Percentiles rank a stretch among this genome's conserved stretches.
Evolutionary conservation across 1,140 invertebrate species (phyloP).

Genomic region (Lineus longissimus): DNA sequence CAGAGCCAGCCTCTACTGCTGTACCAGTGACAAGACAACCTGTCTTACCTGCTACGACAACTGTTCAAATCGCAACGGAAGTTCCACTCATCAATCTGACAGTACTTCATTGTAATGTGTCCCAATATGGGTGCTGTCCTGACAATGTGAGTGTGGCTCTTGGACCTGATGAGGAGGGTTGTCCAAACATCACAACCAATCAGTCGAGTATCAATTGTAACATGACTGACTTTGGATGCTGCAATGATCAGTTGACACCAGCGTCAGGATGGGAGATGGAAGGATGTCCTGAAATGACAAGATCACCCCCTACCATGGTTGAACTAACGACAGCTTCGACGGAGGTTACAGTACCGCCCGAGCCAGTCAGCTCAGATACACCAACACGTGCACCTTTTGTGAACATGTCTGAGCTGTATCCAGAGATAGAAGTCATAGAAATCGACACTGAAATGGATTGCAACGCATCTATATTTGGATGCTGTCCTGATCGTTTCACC

Average conservation of each 20-base stretch:
- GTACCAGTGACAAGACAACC: slow-evolving; percentile 72
- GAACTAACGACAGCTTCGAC: slow-evolving; percentile 38
- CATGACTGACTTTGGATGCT: slow-evolving; percentile 11
- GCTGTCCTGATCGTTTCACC: slow-evolving; percentile 49
- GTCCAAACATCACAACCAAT: slow-evolving; percentile 42
- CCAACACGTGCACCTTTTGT: too few species aligned
- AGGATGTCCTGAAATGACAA: slow-evolving; percentile 13
- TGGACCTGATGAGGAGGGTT: slow-evolving; percentile 77
- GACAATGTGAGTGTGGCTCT: slow-evolving; percentile 79
- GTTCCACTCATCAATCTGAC: not conserved
- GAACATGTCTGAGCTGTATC: too few species aligned
- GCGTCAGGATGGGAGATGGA: slow-evolving; percentile 40
- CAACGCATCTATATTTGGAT: slow-evolving; percentile 38
- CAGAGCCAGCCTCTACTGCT: slow-evolving; percentile 74
- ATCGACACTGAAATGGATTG: not conserved
- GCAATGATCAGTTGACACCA: slow-evolving; percentile 17
- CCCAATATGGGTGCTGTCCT: slow-evolving; percentile 88
- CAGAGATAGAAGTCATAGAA: too few species aligned
- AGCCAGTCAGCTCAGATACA: too few species aligned
- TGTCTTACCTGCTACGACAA: slow-evolving; percentile 49
- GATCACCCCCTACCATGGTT: slow-evolving; percentile 18
- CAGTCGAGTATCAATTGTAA: too few species aligned
- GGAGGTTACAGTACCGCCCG: too few species aligned
- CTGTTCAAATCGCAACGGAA: slow-evolving; percentile 52
- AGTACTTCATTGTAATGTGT: slow-evolving; percentile 66